These are phyloP conservation scores for Chaetophractus vellerosus DNA, from an alignment of 2,797 vertebrate species.

Conservation along the genomic window DNA sequence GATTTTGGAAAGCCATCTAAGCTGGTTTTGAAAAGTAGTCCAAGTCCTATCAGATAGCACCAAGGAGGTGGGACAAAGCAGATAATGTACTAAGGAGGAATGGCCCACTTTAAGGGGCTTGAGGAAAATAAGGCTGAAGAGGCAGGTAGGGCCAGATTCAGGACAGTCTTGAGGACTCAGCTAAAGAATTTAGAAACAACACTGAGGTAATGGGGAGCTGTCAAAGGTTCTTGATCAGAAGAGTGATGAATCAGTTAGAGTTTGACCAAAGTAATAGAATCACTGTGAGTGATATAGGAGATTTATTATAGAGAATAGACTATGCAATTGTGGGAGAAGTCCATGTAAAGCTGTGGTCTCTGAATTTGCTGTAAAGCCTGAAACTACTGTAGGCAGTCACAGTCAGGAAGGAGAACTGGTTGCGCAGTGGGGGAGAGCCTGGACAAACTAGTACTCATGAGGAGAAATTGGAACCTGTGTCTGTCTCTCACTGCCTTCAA, in stretches of 20 bases:
- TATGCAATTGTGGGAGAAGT: background rate
- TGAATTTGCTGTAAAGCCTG: background rate
- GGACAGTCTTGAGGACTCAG: background rate
- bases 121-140: background rate
- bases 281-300: background rate
- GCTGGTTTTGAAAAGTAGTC: background rate
- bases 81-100: too few relatives aligned
- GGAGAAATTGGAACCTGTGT: background rate
- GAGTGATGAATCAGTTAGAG: background rate
- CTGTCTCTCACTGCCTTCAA: background rate
- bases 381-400: background rate
- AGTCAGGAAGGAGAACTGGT: background rate
- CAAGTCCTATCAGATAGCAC: background rate
- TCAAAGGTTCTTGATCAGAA: background rate
- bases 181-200: background rate
- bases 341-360: background rate
- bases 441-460: background rate
- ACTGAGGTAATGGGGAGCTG: background rate
- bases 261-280: background rate
- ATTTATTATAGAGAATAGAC: background rate
- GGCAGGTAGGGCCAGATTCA: background rate
- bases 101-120: accelerated
- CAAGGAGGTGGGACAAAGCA: background rate
- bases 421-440: background rate
- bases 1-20: background rate